Conservation (phyloP, 2,888 invertebrate genomes). For the Lasioglossum malachurum region DNA sequence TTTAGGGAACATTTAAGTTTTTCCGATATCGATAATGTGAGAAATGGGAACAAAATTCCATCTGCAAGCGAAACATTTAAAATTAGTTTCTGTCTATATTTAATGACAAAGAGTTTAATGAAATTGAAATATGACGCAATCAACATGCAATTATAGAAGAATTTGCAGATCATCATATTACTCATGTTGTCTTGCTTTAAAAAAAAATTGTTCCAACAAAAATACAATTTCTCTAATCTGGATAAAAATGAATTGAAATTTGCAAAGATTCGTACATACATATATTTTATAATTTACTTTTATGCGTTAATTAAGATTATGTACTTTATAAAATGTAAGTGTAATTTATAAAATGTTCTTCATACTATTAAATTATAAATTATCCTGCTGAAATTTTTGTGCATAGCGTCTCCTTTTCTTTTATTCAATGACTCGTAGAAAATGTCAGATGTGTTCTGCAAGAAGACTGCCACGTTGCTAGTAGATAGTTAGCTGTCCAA, state of each 20-base stretch:
- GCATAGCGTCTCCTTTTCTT: neutral
- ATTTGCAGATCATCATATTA: neutral
- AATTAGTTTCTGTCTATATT: neutral
- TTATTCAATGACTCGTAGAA: neutral
- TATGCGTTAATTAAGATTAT: neutral
- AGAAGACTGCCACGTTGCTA: neutral
- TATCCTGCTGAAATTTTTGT: neutral
- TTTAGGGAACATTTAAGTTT: neutral
- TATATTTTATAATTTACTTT: neutral
- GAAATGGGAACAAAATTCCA: neutral
- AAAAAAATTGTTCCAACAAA: neutral
- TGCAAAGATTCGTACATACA: neutral
- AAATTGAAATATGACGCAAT: neutral
- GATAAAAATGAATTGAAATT: neutral
- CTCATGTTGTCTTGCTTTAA: neutral
- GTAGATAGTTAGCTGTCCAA: neutral
- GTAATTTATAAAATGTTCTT: neutral
- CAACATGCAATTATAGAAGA: neutral
- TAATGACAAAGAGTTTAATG: neutral
- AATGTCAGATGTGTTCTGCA: neutral
- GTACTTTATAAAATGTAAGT: neutral
- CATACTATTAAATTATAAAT: neutral
- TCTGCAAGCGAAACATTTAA: neutral
- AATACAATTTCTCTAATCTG: neutral
- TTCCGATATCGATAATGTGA: neutral